Percentiles rank a stretch among this genome's conserved stretches.
phyloP scores from a whole-genome alignment of 2,797 vertebrate genomes.

The Eulemur rubriventer region DNA sequence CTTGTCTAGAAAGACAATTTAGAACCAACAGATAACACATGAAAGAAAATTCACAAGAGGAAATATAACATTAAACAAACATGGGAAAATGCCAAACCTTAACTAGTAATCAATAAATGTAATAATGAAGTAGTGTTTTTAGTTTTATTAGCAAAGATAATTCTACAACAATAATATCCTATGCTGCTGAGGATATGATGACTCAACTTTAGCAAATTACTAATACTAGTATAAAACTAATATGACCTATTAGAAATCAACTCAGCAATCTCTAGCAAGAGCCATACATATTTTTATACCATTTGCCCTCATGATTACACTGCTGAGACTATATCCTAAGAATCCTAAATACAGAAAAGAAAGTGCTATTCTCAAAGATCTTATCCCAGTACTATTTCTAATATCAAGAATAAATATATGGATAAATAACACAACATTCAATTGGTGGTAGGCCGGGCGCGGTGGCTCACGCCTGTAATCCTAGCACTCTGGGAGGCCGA shows the following conservation, averaged over 20 bases:
- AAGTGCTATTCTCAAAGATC: neutral
- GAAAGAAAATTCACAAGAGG: constrained; percentile 40
- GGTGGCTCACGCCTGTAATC: no score
- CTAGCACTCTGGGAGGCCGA: no score
- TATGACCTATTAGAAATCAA: neutral
- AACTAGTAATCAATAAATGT: constrained; percentile 32
- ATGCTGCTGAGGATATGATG: neutral
- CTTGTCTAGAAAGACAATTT: constrained; percentile 39
- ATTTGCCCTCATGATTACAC: neutral
- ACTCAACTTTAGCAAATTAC: constrained; percentile 14
- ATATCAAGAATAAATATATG: neutral
- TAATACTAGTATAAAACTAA: neutral
- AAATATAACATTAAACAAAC: constrained; percentile 33
- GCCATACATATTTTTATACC: neutral
- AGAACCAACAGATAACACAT: neutral
- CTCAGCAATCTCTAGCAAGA: neutral
- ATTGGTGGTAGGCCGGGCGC: neutral
- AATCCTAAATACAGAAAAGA: constrained; percentile 23
- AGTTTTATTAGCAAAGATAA: constrained; percentile 38
- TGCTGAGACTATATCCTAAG: constrained; percentile 25
- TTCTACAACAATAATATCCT: constrained; percentile 3
- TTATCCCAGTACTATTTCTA: constrained; percentile 29
- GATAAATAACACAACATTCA: neutral
- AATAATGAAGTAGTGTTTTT: constrained; percentile 9
- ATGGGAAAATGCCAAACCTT: neutral